Evolutionary conservation across 2,113 vertebrate genomes (phyloP), one percentile per base, ranked within the genome.

Genomic region (Atractosteus spatula): DNA sequence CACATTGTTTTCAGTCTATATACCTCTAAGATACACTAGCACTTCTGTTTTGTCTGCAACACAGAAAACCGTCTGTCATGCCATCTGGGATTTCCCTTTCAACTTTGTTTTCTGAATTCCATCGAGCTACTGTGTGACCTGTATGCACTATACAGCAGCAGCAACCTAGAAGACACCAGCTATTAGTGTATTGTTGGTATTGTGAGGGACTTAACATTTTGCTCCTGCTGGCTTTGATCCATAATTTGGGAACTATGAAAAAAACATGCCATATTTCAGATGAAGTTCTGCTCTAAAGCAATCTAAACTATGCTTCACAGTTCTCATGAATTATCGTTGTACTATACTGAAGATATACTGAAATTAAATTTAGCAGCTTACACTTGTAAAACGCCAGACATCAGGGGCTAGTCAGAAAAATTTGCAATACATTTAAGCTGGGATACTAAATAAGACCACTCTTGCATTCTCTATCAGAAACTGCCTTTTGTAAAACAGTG

Each of bases 1-100:
- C 63, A 71, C 70, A 66, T 55, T n/a, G 41, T 71, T 67, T 78
- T 77, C 62, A 51, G 16, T 77, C 73, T 70, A 74, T 76, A 67
- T 62, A 71, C 69, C 66, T 82, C 74, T 71, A 79, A 77, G 72
- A 77, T 70, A 79, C 66, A 77, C 71, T 73, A 73, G 66, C 7
- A 41, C 72, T 72, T 68, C 71, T 72, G 70, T 76, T 77, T 82
- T 76, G 68, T 79, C 78, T 76, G 74, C 66, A 77, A 79, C 70
- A 73, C 75, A 76, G 79, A 77, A 77, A 74, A 75, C 74, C 72
- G 77, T 78, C 81, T 83, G 79, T 73, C 70, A 47, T 66, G 73
- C 79, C 81, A 78, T 83, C 75, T 83, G 81, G 81, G 81, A 80
- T 63, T 72, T 71, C 56, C 70, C 68, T 74, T 75, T 78, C 63